Evolutionary conservation across 2,113 vertebrate species (phyloP).

Genomic region (Semnornis frantzii): DNA sequence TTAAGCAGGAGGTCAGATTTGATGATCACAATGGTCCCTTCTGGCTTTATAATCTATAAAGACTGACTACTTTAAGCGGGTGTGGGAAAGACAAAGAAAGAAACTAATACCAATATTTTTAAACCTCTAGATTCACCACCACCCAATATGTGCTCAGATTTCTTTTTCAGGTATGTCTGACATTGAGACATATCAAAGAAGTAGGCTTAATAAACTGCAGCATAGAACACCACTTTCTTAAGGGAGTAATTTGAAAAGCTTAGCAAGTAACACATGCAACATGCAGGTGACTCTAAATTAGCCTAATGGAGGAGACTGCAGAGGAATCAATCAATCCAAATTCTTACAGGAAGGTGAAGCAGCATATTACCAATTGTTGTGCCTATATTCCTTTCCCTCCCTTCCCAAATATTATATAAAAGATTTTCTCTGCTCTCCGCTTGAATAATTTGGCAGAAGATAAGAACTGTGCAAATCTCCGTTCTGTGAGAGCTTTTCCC

Average conservation of each 20-base stretch:
- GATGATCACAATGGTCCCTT: slow-evolving; percentile 28
- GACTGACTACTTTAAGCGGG: background rate
- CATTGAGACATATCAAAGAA: background rate
- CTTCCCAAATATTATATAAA: slow-evolving; percentile 20
- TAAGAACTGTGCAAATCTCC: slow-evolving; percentile 51
- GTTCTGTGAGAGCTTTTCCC: slow-evolving; percentile 39
- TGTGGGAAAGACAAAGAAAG: background rate
- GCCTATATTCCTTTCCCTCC: background rate
- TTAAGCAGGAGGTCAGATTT: slow-evolving; percentile 65
- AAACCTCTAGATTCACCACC: background rate
- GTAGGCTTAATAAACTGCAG: background rate
- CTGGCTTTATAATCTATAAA: slow-evolving; percentile 59
- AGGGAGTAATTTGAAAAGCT: slow-evolving; percentile 30
- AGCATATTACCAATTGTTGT: background rate
- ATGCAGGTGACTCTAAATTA: slow-evolving; percentile 38
- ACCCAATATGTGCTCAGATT: slow-evolving; percentile 6
- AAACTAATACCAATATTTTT: background rate
- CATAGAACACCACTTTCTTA: slow-evolving; percentile 1
- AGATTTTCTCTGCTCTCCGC: background rate
- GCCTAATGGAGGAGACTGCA: slow-evolving; percentile 21
- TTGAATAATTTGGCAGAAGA: slow-evolving; percentile 46
- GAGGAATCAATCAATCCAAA: slow-evolving; percentile 8
- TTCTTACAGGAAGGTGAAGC: slow-evolving; percentile 9
- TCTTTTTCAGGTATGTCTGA: background rate
- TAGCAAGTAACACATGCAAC: slow-evolving; percentile 22